Base-by-base conservation (phyloP, 2,888 invertebrate species). In the Lasius platythorax region DNA sequence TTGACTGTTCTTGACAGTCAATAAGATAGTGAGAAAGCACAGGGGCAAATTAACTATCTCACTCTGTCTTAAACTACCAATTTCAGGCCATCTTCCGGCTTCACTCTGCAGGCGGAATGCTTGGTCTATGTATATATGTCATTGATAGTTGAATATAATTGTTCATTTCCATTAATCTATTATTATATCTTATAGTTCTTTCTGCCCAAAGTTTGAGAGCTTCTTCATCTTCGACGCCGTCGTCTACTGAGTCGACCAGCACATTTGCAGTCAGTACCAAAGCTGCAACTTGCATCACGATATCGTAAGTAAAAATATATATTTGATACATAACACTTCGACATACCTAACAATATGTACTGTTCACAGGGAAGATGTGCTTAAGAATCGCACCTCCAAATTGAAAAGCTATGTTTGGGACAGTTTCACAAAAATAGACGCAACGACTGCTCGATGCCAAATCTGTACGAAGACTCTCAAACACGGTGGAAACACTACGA, bases 251-350 rank as follows among this genome's bases (percentile, higher is more conserved):
- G 18, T 33, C 63, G 23, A 23, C 23, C 33, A 63, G 33, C 33
- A 63, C 18, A 6, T 63, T 18, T 6, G 18, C 63, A 63, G 8
- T 3, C 30, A 63, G 23, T 23, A 23, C 23, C 23, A 23, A 3
- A 11, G 8, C 18, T 33, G 33, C 33, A 63, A 33, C 33, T 63
- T 63, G 15, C 63, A 63, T 30, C 3, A 30, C 63, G 33, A 33
- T 15, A 18, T 33, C 33, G 33, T 63, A 63, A 63, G 33, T 63
- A 63, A 63, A 63, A 63, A 63, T 63, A 63, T 33, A 63, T 63
- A 63, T 63, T 63, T 63, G 18, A 33, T 23, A 23, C 23, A n/a
- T 63, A 33, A 33, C 33, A 63, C 15, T 61, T 61, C 5, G 61
- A 61, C 12, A 28, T 61, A 61, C 30, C 3, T 30, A 30, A 28